Conservation (phyloP, 2,888 invertebrate species). For the Plebejus anna region DNA sequence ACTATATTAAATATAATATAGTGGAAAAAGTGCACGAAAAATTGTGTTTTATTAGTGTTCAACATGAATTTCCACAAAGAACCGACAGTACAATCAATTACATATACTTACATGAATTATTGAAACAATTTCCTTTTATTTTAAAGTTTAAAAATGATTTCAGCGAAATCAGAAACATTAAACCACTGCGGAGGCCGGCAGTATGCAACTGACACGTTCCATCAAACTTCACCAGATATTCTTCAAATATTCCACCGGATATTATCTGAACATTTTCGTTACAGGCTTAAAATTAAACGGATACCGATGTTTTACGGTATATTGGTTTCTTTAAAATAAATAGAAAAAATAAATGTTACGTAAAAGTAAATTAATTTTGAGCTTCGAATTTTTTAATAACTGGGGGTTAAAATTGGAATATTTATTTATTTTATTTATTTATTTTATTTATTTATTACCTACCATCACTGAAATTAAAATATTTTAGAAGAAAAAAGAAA, state of each 20-base stretch:
- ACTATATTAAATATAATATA: too few relatives aligned
- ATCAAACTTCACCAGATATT: slow-evolving; percentile 33
- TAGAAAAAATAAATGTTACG: background rate
- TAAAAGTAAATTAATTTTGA: background rate
- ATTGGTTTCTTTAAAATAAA: background rate
- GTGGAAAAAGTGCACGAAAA: too few relatives aligned
- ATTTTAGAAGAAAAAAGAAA: too few relatives aligned
- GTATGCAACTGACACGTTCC: slow-evolving; percentile 33
- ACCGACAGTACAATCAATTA: too few relatives aligned
- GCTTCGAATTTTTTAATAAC: background rate
- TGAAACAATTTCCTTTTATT: background rate
- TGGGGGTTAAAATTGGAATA: too few relatives aligned
- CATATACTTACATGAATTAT: too few relatives aligned
- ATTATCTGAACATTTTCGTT: slow-evolving; percentile 33
- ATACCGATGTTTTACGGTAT: slow-evolving; percentile 12
- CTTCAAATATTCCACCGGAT: slow-evolving; percentile 34
- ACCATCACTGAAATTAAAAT: too few relatives aligned
- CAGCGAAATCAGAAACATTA: slow-evolving; percentile 11
- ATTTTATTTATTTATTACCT: too few relatives aligned
- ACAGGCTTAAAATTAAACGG: slow-evolving; percentile 11
- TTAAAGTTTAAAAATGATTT: background rate
- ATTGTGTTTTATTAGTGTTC: too few relatives aligned
- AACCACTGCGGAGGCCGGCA: background rate
- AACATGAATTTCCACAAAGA: too few relatives aligned
- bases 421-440: too few relatives aligned